Conservation (phyloP, 2,797 vertebrate species). For the Masticophis lateralis region DNA sequence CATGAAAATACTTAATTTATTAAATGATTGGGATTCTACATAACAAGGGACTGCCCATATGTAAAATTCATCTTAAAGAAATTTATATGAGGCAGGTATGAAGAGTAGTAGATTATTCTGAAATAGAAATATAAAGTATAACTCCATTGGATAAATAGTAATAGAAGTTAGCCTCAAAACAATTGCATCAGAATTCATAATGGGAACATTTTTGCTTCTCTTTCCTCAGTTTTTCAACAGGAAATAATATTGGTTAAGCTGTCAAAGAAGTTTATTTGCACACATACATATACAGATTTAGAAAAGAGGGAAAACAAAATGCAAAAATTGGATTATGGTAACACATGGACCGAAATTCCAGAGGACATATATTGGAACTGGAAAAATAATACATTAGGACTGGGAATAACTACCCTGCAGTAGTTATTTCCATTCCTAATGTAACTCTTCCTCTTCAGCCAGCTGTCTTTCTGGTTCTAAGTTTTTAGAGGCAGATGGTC, state of each 20-base stretch:
- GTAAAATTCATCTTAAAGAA: not conserved
- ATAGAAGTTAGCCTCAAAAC: not conserved
- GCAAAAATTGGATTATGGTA: not conserved
- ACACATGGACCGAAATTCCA: not conserved
- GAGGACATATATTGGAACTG: not conserved
- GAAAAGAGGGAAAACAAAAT: not conserved
- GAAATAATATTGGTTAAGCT: not conserved
- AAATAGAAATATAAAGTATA: not conserved
- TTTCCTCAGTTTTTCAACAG: not conserved
- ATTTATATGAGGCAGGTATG: not conserved
- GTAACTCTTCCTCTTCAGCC: not conserved
- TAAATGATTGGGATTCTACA: not conserved
- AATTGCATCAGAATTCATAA: not conserved
- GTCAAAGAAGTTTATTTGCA: not conserved
- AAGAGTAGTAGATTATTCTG: not conserved
- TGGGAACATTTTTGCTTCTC: not conserved
- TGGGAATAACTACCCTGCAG: not conserved
- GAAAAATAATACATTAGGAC: not conserved
- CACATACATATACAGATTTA: not conserved
- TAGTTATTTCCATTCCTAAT: not conserved
- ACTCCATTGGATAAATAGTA: not conserved
- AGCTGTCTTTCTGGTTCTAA: not conserved
- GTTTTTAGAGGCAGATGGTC: not conserved
- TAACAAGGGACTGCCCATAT: not conserved
- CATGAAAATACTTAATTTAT: not conserved